A percentile compares a stretch with the other conserved stretches of the same genome.
These are phyloP conservation scores for Acrossocheilus wenchowensis DNA, from an alignment of 2,797 vertebrate genomes.

Conservation along the genomic window DNA sequence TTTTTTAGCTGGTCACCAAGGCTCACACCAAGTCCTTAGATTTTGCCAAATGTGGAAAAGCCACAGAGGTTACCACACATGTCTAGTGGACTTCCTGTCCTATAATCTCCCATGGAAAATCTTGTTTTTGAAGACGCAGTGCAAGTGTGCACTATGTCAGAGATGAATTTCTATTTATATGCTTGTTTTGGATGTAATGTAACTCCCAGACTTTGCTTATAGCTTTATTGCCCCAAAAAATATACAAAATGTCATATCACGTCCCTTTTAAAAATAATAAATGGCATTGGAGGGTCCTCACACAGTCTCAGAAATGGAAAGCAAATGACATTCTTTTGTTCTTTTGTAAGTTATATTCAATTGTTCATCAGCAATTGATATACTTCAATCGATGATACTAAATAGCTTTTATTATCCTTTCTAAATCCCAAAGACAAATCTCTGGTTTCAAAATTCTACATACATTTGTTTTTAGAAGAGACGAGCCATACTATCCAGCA, in stretches of 20 bases:
- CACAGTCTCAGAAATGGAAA: background rate
- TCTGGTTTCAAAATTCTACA: background rate
- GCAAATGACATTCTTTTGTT: background rate
- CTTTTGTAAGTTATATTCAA: background rate
- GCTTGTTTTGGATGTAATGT: slow-evolving; percentile 11
- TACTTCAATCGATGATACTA: background rate
- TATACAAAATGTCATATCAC: background rate
- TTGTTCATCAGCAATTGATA: slow-evolving; percentile 5
- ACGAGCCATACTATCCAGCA: background rate
- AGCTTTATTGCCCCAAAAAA: slow-evolving; percentile 5
- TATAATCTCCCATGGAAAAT: slow-evolving; percentile 33
- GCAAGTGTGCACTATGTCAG: slow-evolving; percentile 8
- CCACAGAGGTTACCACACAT: slow-evolving; percentile 25
- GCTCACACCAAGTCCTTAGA: background rate
- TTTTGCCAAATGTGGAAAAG: slow-evolving; percentile 50
- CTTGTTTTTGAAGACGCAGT: background rate
- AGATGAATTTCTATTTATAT: slow-evolving; percentile 25
- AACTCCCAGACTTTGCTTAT: slow-evolving; percentile 10
- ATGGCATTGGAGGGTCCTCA: background rate
- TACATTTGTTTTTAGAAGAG: slow-evolving; percentile 12
- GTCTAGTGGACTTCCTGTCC: slow-evolving; percentile 55
- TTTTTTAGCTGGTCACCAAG: slow-evolving; percentile 23
- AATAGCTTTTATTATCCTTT: background rate
- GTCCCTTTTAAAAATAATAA: background rate
- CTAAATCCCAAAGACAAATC: slow-evolving; percentile 4